phyloP scores from a whole-genome alignment of 2,888 invertebrate genomes.

The Chironomus riparius region DNA sequence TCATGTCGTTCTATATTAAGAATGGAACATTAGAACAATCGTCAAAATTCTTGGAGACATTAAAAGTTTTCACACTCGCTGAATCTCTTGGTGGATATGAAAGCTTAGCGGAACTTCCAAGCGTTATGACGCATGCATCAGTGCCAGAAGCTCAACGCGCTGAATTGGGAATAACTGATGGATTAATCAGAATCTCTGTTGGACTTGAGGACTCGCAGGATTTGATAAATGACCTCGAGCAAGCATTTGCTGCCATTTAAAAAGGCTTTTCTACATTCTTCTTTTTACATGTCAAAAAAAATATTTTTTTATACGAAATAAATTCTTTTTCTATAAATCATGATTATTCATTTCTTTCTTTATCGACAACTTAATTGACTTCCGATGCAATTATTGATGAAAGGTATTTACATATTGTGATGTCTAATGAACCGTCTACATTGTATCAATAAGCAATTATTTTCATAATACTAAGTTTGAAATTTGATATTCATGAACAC shows the following conservation, averaged over 20 bases:
- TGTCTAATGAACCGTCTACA: not conserved
- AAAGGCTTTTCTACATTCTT: not conserved
- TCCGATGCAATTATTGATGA: too few species aligned
- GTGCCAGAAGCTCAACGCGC: slow-evolving; percentile 66
- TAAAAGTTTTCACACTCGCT: slow-evolving; percentile 78
- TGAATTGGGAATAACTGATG: slow-evolving; percentile 71
- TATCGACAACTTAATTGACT: not conserved
- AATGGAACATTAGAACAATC: slow-evolving; percentile 62
- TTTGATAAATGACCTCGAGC: slow-evolving; percentile 71
- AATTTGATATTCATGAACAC: not conserved
- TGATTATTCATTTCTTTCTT: not conserved
- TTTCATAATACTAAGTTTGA: not conserved
- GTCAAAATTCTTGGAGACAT: slow-evolving; percentile 58
- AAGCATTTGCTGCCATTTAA: slow-evolving; percentile 51
- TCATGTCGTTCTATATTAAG: slow-evolving; percentile 79
- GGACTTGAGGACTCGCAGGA: slow-evolving; percentile 84
- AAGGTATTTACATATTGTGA: not conserved
- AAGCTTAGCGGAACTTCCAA: slow-evolving; percentile 86
- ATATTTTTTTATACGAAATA: not conserved
- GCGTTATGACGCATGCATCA: slow-evolving; percentile 91
- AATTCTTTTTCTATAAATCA: not conserved
- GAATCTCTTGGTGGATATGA: slow-evolving; percentile 95
- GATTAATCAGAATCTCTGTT: slow-evolving; percentile 77
- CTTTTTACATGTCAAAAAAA: not conserved
- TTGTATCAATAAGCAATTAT: not conserved